Percentiles rank a stretch among this genome's conserved stretches.
Evolutionary conservation across 2,113 vertebrate species (phyloP).

Genomic region (Ptilorrhoa leucosticta): DNA sequence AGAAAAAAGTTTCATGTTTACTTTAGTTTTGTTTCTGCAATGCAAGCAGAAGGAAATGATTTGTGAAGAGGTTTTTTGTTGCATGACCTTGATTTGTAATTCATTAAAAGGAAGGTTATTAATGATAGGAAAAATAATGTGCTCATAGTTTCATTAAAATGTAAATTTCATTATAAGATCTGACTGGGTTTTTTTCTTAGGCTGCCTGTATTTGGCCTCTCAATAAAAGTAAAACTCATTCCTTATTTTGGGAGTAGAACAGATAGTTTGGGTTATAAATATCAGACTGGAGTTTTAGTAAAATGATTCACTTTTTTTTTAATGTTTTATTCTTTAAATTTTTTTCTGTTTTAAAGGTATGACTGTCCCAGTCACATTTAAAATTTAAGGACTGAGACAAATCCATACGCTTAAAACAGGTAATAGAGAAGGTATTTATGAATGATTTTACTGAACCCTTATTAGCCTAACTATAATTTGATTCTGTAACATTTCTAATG

Average conservation of each 20-base stretch:
- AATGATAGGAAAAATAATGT: not conserved
- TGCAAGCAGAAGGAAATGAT: not conserved
- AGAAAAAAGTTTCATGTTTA: not conserved
- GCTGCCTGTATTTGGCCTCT: not conserved
- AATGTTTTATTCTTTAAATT: not conserved
- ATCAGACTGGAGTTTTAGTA: not conserved
- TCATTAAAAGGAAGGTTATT: slow-evolving; percentile 24
- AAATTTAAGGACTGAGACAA: not conserved
- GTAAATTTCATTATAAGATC: not conserved
- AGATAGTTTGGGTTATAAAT: not conserved
- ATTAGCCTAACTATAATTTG: not conserved
- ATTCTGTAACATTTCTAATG: not conserved
- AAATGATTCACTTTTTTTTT: not conserved
- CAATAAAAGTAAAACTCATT: not conserved
- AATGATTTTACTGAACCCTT: not conserved
- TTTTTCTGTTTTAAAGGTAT: not conserved
- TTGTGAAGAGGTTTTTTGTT: not conserved
- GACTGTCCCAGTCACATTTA: not conserved
- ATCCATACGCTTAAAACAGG: not conserved
- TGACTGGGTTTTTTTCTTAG: not conserved
- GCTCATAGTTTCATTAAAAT: slow-evolving; percentile 30
- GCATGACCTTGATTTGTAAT: not conserved
- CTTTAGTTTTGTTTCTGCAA: not conserved
- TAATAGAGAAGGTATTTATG: not conserved
- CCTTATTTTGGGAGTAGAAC: not conserved